These are phyloP conservation scores for Platysteira castanea DNA, from an alignment of 2,113 vertebrate species.

Conservation along the genomic window DNA sequence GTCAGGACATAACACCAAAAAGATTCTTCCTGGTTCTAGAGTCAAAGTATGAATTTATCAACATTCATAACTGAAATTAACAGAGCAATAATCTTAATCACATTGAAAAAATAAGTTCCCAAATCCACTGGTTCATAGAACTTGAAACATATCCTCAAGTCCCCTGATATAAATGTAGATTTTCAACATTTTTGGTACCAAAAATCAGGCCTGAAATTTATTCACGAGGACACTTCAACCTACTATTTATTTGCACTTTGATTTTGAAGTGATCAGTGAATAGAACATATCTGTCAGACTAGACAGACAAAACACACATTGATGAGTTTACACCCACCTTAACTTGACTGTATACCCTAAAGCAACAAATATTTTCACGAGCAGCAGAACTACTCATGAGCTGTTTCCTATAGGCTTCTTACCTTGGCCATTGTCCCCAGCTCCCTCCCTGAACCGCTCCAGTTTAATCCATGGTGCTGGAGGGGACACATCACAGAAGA, in stretches of 20 bases:
- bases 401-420: background rate
- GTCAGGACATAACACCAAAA: background rate
- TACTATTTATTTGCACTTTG: background rate
- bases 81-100: background rate
- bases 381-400: background rate
- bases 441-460: background rate
- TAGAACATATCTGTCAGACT: background rate
- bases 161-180: background rate
- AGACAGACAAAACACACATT: rapidly evolving
- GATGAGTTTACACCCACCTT: background rate
- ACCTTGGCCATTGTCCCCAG: background rate
- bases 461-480: background rate
- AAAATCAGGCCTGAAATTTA: background rate
- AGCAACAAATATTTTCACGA: background rate
- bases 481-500: background rate
- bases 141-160: background rate
- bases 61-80: background rate
- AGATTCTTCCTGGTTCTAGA: background rate
- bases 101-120: background rate
- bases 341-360: background rate
- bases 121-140: background rate
- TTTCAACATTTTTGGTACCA: background rate
- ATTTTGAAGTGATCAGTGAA: background rate
- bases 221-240: background rate
- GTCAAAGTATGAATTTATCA: background rate